Base-by-base conservation (phyloP, 2,113 vertebrate genomes). In the Gorilla gorilla region DNA sequence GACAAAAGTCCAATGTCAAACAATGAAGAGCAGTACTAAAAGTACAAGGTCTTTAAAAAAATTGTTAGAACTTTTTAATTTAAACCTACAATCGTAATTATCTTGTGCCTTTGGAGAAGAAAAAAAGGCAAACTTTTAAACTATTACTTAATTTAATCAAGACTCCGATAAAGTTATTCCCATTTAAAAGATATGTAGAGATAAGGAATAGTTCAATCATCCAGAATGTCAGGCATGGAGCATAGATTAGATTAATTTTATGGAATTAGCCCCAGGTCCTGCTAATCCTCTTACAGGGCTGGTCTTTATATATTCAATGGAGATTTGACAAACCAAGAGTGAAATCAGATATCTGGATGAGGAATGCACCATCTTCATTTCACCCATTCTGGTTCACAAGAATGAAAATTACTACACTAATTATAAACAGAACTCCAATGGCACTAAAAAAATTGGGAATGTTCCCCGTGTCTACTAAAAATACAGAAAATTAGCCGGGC, bases 61-160 rank as follows among this genome's bases (percentile, higher is more conserved):
- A 61, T 85, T 79, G 68, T 78, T 79, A 93, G 70, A 92, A 93
- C 13, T 78, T 96, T 82, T 45, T 78, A 66, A 93, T 83, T 95
- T 84, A 88, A 94, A 93, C 25, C 35, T 25, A 84, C 5, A 45
- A 18, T 48, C 50, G 61, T 83, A 89, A 94, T 94, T 93, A 87
- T 57, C 70, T 89, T 78, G 22, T 82, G 55, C 68, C n/a, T 88
- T 78, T 66, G 35, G 61, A 70, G 85, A 75, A 68, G 25, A 50
- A 48, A n/a, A 79, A 76, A 78, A 38, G 23, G 20, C 73, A 95
- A 52, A 72, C 76, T 94, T 94, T 81, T 91, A 90, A 89, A 83
- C 52, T 94, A 57, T 90, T 88, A 96, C 78, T 94, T 96, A 72
- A 92, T 89, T 92, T 94, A 94, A 40, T 83, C 61, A 88, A 96